phyloP scores from a whole-genome alignment of 23 tunicate species.

The Halocynthia roretzi region DNA sequence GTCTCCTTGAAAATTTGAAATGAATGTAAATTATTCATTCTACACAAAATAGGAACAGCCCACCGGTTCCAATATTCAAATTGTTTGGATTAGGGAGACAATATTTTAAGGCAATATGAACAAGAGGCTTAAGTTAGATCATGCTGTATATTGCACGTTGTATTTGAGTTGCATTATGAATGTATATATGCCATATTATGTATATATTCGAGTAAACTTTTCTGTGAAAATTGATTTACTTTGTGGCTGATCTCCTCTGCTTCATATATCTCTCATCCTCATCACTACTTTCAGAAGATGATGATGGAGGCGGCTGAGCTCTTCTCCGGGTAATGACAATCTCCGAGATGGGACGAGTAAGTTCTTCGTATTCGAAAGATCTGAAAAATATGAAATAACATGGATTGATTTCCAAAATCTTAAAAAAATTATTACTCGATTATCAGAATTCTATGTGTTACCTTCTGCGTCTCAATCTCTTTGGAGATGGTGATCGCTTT shows the following conservation, averaged over 20 bases:
- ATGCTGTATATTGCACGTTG: background rate
- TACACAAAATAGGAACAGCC: background rate
- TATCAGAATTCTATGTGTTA: background rate
- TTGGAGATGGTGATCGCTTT: constrained; percentile 22
- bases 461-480: constrained; percentile 52
- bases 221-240: constrained; percentile 7
- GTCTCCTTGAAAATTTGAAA: constrained; percentile 16
- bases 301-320: constrained; percentile 36
- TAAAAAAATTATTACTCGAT: too few species aligned
- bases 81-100: too few species aligned
- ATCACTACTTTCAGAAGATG: constrained; percentile 57
- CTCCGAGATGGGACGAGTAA: constrained; percentile 75
- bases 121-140: background rate
- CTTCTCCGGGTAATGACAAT: constrained; percentile 42
- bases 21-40: background rate
- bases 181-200: background rate
- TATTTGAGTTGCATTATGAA: background rate
- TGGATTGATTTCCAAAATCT: too few species aligned
- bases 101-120: too few species aligned
- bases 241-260: constrained; percentile 51
- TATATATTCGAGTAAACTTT: background rate
- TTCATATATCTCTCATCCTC: constrained; percentile 42
- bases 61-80: background rate
- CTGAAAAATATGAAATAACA: constrained; percentile 2
- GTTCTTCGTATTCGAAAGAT: constrained; percentile 88